Evolutionary conservation across 1,140 invertebrate species (phyloP).

Genomic region (Caenorhabditis tropicalis): DNA sequence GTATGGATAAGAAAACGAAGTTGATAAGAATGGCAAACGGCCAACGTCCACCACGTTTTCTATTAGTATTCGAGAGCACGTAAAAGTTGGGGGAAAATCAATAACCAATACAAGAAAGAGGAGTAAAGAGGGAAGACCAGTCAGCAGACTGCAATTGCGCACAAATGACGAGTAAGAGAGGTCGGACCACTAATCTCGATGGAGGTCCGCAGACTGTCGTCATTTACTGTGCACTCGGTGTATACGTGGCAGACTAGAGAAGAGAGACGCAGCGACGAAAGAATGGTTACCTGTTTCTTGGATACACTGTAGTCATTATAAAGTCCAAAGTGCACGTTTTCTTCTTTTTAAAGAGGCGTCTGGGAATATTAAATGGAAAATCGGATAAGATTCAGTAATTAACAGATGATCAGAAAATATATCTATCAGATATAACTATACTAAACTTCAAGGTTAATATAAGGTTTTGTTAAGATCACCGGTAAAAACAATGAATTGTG

Average conservation of each 20-base stretch:
- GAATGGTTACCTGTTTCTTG: not conserved
- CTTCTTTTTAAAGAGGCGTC: too few relatives aligned
- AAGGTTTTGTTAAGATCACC: too few relatives aligned
- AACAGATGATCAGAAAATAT: too few relatives aligned
- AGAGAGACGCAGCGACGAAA: not conserved
- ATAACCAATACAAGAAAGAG: not conserved
- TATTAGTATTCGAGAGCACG: not conserved
- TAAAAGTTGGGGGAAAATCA: not conserved
- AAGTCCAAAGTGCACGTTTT: constrained; percentile 23
- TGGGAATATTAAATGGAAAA: too few relatives aligned
- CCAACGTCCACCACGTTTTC: not conserved
- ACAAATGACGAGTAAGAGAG: not conserved
- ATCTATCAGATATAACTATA: too few relatives aligned
- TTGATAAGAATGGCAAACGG: not conserved
- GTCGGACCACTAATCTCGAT: not conserved
- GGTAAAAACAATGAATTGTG: too few relatives aligned
- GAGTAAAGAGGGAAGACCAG: not conserved
- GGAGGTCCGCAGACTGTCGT: constrained; percentile 24
- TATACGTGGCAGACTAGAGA: not conserved
- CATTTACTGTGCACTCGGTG: not conserved
- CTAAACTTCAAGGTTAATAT: too few relatives aligned
- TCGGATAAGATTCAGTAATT: too few relatives aligned
- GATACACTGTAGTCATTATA: constrained; percentile 5
- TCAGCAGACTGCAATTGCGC: not conserved
- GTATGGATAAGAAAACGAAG: constrained; percentile 22